Evolutionary conservation across 1,140 invertebrate genomes (phyloP).

Genomic region (Lysiphlebus fabarum): DNA sequence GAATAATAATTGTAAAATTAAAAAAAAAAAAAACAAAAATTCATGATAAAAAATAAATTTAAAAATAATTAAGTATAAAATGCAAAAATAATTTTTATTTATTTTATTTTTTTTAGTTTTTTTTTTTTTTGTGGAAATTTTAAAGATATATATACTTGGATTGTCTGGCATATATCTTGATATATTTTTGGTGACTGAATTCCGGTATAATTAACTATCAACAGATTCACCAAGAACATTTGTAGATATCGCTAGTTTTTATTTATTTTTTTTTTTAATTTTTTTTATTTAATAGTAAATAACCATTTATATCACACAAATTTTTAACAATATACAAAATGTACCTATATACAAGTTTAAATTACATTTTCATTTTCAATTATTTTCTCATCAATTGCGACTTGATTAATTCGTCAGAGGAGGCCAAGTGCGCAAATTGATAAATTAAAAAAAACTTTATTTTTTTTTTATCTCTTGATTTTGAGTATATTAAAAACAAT

Average conservation of each 20-base stretch:
- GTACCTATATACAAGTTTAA: conserved; percentile 56
- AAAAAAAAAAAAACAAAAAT: background rate
- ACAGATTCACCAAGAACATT: background rate
- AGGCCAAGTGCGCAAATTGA: background rate
- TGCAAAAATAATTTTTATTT: too few relatives aligned
- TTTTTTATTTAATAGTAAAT: conserved; percentile 43
- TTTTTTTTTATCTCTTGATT: too few relatives aligned
- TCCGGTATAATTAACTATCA: conserved; percentile 1
- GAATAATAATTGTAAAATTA: background rate
- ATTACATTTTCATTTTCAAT: conserved; percentile 49
- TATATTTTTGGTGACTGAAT: background rate
- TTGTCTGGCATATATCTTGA: too few relatives aligned
- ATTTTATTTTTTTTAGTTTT: too few relatives aligned
- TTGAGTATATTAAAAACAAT: too few relatives aligned
- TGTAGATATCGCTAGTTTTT: background rate
- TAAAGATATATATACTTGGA: too few relatives aligned
- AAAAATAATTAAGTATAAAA: too few relatives aligned
- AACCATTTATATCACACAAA: conserved; percentile 58
- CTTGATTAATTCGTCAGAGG: conserved; percentile 17
- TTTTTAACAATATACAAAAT: conserved; percentile 59
- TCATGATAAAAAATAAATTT: too few relatives aligned
- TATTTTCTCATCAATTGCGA: conserved; percentile 13
- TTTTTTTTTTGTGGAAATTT: too few relatives aligned
- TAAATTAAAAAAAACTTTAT: too few relatives aligned
- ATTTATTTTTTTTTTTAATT: background rate